phyloP scores from a whole-genome alignment of 92 coral and sea anemone species.

The Micromussa lordhowensis region DNA sequence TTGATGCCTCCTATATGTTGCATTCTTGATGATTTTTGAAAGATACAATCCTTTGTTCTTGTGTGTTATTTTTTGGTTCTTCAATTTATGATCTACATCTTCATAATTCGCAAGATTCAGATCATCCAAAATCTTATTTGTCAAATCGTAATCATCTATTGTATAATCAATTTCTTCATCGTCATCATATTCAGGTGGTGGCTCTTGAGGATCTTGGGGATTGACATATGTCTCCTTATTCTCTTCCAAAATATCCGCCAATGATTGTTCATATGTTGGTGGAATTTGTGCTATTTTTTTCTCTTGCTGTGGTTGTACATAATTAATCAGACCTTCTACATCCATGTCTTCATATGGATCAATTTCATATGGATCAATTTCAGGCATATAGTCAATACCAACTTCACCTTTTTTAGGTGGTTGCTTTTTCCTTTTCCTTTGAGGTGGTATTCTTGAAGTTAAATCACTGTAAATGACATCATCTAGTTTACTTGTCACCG shows the following conservation, averaged over 20 bases:
- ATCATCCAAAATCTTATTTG: too few species aligned
- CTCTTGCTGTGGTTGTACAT: background rate
- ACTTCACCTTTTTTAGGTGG: too few species aligned
- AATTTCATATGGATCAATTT: too few species aligned
- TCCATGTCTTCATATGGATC: too few species aligned
- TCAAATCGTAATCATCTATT: background rate
- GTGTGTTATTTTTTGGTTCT: background rate
- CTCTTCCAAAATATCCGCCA: too few species aligned
- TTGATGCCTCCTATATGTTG: background rate
- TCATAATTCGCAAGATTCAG: too few species aligned
- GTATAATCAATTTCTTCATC: background rate
- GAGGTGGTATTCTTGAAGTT: too few species aligned
- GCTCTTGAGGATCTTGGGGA: background rate
- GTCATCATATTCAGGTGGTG: too few species aligned
- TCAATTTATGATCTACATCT: background rate
- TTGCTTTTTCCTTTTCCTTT: too few species aligned
- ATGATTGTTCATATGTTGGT: background rate
- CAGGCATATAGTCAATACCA: too few species aligned
- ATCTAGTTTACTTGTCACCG: background rate
- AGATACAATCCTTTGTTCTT: background rate
- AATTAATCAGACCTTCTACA: too few species aligned
- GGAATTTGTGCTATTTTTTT: slow-evolving; percentile 11
- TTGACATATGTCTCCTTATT: too few species aligned
- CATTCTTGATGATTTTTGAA: background rate
- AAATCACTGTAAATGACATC: background rate